These are phyloP conservation scores for Venusia cambrica DNA, from an alignment of 2,888 invertebrate genomes.

Conservation along the genomic window DNA sequence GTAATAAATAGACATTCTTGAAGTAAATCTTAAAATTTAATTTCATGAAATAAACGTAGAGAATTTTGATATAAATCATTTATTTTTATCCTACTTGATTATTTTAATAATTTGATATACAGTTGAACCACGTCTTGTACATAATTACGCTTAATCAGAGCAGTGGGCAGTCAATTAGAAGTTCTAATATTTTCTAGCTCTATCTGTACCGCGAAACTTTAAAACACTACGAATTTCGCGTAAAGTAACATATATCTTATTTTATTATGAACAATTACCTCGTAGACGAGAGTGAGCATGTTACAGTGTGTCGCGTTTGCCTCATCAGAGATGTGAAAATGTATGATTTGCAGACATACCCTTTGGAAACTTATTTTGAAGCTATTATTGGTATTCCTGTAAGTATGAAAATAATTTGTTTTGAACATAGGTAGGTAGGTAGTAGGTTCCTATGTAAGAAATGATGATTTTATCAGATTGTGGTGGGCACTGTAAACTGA, in stretches of 20 bases:
- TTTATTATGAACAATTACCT: slow-evolving; percentile 39
- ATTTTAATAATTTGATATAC: not conserved
- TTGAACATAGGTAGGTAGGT: no score
- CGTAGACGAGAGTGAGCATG: slow-evolving; percentile 30
- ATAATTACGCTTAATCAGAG: not conserved
- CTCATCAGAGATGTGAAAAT: slow-evolving; percentile 55
- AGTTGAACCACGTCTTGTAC: not conserved
- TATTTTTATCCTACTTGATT: not conserved
- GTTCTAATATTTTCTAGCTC: slow-evolving; percentile 70
- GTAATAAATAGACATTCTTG: slow-evolving; percentile 15
- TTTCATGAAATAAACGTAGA: slow-evolving; percentile 1
- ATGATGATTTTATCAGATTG: no score
- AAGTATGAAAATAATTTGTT: no score
- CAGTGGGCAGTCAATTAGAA: slow-evolving; percentile 34
- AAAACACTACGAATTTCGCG: slow-evolving; percentile 33
- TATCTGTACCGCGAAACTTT: slow-evolving; percentile 54
- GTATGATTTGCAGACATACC: slow-evolving; percentile 47
- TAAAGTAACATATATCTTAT: not conserved
- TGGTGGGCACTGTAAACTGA: no score
- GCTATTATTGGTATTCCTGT: slow-evolving; percentile 54
- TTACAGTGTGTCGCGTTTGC: slow-evolving; percentile 65
- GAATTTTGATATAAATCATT: not conserved
- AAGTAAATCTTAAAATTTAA: not conserved
- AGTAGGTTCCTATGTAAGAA: no score
- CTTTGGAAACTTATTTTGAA: slow-evolving; percentile 53